Evolutionary conservation across 23 tunicate species (phyloP).

Genomic region (Aplidium turbinatum): DNA sequence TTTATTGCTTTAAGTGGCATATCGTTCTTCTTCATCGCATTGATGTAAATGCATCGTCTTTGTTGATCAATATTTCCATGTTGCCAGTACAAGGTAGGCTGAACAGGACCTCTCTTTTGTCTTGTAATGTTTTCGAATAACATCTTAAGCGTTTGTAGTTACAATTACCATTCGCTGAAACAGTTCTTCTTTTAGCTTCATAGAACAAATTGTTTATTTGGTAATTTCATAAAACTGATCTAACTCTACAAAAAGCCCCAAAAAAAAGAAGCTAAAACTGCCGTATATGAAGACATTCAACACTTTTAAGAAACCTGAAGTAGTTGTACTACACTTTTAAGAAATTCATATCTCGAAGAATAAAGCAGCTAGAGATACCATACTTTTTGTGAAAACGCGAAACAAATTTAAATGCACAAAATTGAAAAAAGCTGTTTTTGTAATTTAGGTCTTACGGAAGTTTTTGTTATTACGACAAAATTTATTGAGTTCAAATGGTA

Average conservation of each 20-base stretch:
- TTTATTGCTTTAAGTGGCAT: background rate
- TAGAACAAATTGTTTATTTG: background rate
- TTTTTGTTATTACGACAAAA: background rate
- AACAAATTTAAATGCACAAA: background rate
- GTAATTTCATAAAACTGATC: background rate
- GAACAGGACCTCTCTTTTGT: conserved; percentile 2
- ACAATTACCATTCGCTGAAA: background rate
- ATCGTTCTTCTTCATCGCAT: background rate
- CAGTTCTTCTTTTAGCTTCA: background rate
- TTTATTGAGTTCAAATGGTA: no score
- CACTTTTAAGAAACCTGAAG: conserved; percentile 1
- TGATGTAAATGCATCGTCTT: background rate
- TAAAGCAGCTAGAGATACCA: background rate
- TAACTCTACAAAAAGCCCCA: background rate
- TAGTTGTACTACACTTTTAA: conserved; percentile 3
- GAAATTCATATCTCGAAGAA: conserved; percentile 1
- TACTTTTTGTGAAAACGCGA: background rate
- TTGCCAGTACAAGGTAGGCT: conserved; percentile 1
- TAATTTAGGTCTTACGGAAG: background rate
- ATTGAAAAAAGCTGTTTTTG: background rate
- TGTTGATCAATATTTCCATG: background rate
- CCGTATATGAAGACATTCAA: background rate
- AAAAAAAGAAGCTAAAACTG: background rate
- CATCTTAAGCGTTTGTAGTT: background rate
- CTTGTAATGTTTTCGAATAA: background rate